Conservation (phyloP, 2,113 vertebrate genomes). For the Pan paniscus region DNA sequence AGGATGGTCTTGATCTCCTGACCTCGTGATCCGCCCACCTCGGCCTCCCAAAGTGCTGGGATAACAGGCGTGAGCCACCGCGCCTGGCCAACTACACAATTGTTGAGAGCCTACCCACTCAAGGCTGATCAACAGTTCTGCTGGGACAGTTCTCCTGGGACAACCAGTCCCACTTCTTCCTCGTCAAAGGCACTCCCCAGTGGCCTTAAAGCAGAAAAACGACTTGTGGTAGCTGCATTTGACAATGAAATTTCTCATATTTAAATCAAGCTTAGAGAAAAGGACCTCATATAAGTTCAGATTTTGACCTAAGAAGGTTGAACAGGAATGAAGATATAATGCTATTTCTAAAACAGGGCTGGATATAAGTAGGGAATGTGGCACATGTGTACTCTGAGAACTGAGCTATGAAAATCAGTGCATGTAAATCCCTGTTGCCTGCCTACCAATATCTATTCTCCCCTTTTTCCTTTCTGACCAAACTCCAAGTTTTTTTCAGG, state of each 20-base stretch:
- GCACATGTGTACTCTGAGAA: neutral
- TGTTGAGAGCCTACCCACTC: neutral
- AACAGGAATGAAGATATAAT: neutral
- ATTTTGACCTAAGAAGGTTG: neutral
- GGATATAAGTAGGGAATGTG: neutral
- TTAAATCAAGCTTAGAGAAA: neutral
- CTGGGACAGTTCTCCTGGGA: neutral
- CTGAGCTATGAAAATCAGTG: neutral
- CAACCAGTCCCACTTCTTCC: too few species aligned
- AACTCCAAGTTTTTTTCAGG: neutral
- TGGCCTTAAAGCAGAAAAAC: neutral
- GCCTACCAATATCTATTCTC: neutral
- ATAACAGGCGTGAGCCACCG: too few species aligned
- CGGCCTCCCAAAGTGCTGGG: too few species aligned
- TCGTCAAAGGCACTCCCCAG: neutral
- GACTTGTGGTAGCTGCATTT: neutral
- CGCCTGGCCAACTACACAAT: too few species aligned
- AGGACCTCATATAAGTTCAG: neutral
- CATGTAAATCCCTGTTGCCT: neutral
- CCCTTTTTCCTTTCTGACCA: neutral
- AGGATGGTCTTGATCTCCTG: too few species aligned
- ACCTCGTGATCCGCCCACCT: too few species aligned
- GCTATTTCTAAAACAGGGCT: neutral
- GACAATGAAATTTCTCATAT: neutral
- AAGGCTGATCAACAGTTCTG: neutral